These are phyloP conservation scores for Brachyalestes nurse DNA, from an alignment of 2,797 vertebrate genomes.

Conservation along the genomic window DNA sequence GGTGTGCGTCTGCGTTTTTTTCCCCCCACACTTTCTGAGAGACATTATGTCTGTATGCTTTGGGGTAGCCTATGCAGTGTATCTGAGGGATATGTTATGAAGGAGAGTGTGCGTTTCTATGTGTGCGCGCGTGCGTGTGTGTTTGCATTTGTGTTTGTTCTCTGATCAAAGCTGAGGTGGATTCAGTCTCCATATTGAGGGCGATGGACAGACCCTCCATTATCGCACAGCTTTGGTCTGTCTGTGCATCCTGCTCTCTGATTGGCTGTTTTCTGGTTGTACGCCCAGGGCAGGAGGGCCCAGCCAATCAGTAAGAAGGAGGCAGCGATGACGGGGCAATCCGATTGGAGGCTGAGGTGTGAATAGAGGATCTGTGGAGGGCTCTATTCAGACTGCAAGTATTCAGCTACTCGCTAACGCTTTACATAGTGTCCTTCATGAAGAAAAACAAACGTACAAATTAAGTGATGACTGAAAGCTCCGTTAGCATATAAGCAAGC, in stretches of 20 bases:
- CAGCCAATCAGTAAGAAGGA: conserved; percentile 70
- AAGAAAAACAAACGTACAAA: conserved; percentile 9
- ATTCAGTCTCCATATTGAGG: conserved; percentile 50
- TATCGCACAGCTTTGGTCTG: conserved; percentile 61
- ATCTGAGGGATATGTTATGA: conserved; percentile 22
- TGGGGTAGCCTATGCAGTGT: not conserved
- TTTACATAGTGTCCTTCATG: not conserved
- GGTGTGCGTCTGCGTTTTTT: not conserved
- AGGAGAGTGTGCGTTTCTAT: conserved; percentile 13
- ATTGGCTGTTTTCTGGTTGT: conserved; percentile 67
- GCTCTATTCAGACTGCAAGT: conserved; percentile 48
- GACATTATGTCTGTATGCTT: not conserved
- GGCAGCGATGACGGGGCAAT: conserved; percentile 52
- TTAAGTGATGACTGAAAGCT: not conserved
- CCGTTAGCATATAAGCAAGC: not conserved
- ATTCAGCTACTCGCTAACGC: conserved; percentile 34
- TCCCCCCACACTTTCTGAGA: not conserved
- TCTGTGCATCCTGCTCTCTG: conserved; percentile 65
- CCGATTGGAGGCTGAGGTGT: conserved; percentile 66
- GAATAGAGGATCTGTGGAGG: conserved; percentile 58
- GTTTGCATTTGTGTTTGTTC: conserved; percentile 4
- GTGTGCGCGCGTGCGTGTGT: conserved; percentile 29
- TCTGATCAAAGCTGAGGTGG: conserved; percentile 35
- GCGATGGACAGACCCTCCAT: conserved; percentile 56
- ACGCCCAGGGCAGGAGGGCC: conserved; percentile 65